phyloP scores from a whole-genome alignment of 2,113 vertebrate genomes.

The Lathamus discolor region DNA sequence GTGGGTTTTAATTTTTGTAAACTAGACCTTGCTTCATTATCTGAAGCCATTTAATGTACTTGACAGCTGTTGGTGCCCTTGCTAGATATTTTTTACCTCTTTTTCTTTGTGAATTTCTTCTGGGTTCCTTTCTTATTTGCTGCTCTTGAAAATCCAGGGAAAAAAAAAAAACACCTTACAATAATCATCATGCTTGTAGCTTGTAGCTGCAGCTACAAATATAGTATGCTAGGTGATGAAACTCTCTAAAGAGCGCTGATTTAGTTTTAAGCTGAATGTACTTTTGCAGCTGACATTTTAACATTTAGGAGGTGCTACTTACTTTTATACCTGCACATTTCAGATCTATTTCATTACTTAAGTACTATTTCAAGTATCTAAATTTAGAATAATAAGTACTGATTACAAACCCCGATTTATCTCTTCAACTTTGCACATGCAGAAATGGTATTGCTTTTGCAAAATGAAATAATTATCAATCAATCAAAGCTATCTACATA shows the following conservation, averaged over 20 bases:
- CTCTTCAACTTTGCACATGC: not conserved
- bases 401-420: not conserved
- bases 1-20: not conserved
- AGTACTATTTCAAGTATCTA: not conserved
- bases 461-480: not conserved
- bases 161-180: not conserved
- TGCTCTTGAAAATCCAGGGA: not conserved
- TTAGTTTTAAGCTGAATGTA: not conserved
- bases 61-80: not conserved
- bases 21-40: not conserved
- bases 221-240: not conserved
- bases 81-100: not conserved
- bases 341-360: not conserved
- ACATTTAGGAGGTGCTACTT: not conserved
- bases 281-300: not conserved
- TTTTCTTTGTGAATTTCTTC: not conserved
- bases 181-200: not conserved
- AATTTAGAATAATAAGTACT: not conserved
- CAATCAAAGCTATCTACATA: not conserved
- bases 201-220: not conserved
- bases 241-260: not conserved
- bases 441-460: not conserved
- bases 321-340: not conserved
- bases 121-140: not conserved
- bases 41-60: not conserved